Base-by-base conservation (phyloP, 2,888 invertebrate species). In the Didymodactylos carnosus region DNA sequence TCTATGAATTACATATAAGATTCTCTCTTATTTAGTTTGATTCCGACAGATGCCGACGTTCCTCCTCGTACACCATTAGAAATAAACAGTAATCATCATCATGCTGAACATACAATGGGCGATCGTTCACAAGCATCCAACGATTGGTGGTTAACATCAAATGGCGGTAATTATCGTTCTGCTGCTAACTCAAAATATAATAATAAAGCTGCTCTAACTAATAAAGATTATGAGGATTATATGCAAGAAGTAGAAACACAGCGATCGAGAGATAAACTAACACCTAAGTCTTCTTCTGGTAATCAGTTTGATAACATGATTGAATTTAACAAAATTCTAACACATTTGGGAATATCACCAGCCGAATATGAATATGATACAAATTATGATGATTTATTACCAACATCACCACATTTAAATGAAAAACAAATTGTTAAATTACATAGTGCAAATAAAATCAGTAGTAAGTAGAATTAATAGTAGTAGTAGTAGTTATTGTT, bases 171-270 rank as follows among this genome's bases (percentile, higher is more conserved):
- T n/a, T n/a, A n/a, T n/a, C n/a, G n/a, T n/a, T n/a, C n/a, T n/a
- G n/a, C n/a, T n/a, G n/a, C n/a, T n/a, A n/a, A n/a, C n/a, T n/a
- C n/a, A n/a, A n/a, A n/a, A n/a, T n/a, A n/a, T n/a, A n/a, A n/a
- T n/a, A n/a, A n/a, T n/a, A n/a, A n/a, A n/a, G n/a, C n/a, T n/a
- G n/a, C n/a, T n/a, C n/a, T n/a, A n/a, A n/a, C n/a, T n/a, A n/a
- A n/a, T n/a, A n/a, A n/a, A 19, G 43, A 29, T 2, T 62, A 62
- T 62, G 62, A 73, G 13, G 73, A 73, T 11, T 73, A 70, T 70
- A 49, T 70, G 19, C 70, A 73, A 23, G 69, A 73, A 39, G 73
- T 73, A 6, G 73, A 73, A 46, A 69, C 69, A 69, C 69, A 70
- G 73, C 73, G 73, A n/a, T n/a, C n/a, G n/a, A n/a, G n/a, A n/a